phyloP scores from a whole-genome alignment of 2,113 vertebrate genomes.

The Chinchilla lanigera region DNA sequence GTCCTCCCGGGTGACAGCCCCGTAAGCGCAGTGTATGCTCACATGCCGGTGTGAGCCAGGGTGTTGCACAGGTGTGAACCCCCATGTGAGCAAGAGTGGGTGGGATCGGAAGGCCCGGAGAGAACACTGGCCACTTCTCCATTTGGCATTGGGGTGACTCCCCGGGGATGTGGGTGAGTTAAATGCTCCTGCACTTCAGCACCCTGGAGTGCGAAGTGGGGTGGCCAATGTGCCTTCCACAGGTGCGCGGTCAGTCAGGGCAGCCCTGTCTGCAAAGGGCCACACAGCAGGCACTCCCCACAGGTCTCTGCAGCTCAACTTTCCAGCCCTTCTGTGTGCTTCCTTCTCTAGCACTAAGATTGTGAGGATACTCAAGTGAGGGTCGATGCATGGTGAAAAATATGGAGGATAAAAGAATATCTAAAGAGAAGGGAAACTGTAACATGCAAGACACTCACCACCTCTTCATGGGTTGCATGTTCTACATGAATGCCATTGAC shows the following conservation, averaged over 20 bases:
- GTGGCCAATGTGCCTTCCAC: no score
- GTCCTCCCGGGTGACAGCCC: not conserved
- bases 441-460: slow-evolving; percentile 90
- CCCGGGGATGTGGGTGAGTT: not conserved
- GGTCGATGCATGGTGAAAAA: not conserved
- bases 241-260: rapidly evolving
- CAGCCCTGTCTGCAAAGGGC: not conserved
- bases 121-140: no score
- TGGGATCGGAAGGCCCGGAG: not conserved
- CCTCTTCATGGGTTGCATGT: slow-evolving; percentile 94
- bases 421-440: not conserved
- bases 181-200: not conserved
- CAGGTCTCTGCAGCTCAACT: not conserved
- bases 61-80: not conserved
- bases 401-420: not conserved
- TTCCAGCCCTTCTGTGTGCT: not conserved
- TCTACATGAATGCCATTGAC: slow-evolving; percentile 97
- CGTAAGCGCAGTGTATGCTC: not conserved
- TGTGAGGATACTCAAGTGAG: not conserved
- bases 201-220: not conserved
- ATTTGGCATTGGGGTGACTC: not conserved
- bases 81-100: not conserved
- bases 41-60: not conserved
- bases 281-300: not conserved
- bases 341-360: not conserved